These are phyloP conservation scores for Penaeus vannamei DNA, from an alignment of 1,140 invertebrate genomes.

Conservation along the genomic window DNA sequence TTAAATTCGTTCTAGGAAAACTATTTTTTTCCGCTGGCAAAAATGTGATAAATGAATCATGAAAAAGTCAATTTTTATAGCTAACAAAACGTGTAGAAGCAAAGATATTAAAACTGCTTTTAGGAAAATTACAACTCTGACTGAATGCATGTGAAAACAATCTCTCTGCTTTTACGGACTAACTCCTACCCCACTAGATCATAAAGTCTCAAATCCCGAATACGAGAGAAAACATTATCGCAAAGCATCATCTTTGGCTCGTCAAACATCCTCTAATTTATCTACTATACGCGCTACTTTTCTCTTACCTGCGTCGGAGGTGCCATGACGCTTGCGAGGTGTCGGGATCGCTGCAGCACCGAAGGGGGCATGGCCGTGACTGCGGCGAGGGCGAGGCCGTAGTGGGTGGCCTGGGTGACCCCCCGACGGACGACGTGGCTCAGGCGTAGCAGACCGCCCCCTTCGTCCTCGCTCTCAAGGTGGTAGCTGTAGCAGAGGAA, in stretches of 20 bases:
- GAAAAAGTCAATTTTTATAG: too few relatives aligned
- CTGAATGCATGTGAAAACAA: neutral
- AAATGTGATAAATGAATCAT: too few relatives aligned
- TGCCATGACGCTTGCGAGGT: constrained; percentile 50
- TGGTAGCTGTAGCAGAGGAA: constrained; percentile 36
- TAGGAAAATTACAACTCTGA: neutral
- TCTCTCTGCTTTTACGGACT: neutral
- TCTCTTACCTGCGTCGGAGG: constrained; percentile 50
- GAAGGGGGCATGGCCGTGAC: constrained; percentile 57
- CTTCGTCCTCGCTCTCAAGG: constrained; percentile 43
- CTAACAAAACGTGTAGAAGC: too few relatives aligned
- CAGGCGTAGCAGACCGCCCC: constrained; percentile 25
- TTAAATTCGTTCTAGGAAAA: too few relatives aligned
- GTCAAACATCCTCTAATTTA: neutral
- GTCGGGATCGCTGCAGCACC: constrained; percentile 40
- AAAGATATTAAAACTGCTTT: neutral
- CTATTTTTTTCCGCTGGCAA: too few relatives aligned
- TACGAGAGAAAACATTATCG: neutral
- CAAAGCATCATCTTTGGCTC: neutral
- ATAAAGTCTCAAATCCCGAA: neutral
- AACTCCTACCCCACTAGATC: too few relatives aligned
- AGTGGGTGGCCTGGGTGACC: constrained; percentile 56
- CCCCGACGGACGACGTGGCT: constrained; percentile 54
- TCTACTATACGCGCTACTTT: too few relatives aligned
- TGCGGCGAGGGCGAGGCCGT: constrained; percentile 61